Conservation (phyloP, 2,888 invertebrate genomes). For the Pyrochroa serraticornis region DNA sequence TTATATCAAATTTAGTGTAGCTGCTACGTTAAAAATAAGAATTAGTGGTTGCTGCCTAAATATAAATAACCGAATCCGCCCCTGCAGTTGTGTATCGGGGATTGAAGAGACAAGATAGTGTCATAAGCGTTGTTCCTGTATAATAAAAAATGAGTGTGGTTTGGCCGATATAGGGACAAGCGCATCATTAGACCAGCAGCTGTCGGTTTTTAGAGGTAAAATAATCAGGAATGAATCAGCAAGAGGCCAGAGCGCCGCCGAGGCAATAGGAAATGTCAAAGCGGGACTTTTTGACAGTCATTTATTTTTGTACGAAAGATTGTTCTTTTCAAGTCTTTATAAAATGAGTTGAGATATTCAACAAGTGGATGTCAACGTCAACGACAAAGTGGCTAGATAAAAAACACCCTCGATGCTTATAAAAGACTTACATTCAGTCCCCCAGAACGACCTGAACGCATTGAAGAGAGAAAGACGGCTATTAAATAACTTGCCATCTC, state of each 20-base stretch:
- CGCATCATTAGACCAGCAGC: slow-evolving; percentile 29
- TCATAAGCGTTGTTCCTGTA: slow-evolving; percentile 23
- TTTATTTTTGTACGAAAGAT: slow-evolving; percentile 48
- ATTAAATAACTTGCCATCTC: slow-evolving; percentile 42
- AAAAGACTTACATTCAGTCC: slow-evolving; percentile 53
- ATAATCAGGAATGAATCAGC: slow-evolving; percentile 31
- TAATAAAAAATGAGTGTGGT: slow-evolving; percentile 25
- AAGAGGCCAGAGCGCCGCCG: slow-evolving; percentile 17
- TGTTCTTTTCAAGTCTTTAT: slow-evolving; percentile 47
- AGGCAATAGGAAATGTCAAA: slow-evolving; percentile 29
- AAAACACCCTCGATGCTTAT: slow-evolving; percentile 58
- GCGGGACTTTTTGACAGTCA: slow-evolving; percentile 42
- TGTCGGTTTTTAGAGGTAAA: slow-evolving; percentile 24
- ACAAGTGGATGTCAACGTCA: slow-evolving; percentile 58
- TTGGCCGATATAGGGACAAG: slow-evolving; percentile 29
- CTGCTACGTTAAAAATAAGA: too few relatives aligned
- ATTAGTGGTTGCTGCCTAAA: too few relatives aligned
- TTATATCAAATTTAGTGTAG: too few relatives aligned
- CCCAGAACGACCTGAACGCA: slow-evolving; percentile 43
- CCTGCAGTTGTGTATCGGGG: background rate
- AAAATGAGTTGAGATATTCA: slow-evolving; percentile 48
- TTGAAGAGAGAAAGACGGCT: slow-evolving; percentile 45
- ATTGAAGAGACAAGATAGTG: background rate
- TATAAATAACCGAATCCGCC: background rate
- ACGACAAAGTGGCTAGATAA: slow-evolving; percentile 59